Evolutionary conservation across 2,113 vertebrate genomes (phyloP).

Genomic region (Salvelinus sp.): DNA sequence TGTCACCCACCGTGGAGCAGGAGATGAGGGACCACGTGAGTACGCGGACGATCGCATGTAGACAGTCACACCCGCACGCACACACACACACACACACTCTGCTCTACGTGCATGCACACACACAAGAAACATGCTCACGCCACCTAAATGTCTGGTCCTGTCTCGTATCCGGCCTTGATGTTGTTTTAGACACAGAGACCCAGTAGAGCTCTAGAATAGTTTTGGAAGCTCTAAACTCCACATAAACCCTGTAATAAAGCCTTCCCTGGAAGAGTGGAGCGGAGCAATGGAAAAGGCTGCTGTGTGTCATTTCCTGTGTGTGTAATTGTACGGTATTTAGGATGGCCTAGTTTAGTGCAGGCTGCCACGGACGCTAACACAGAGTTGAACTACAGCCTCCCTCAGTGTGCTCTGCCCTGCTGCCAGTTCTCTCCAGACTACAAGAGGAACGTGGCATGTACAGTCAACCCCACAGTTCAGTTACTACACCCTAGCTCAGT

Average conservation of each 20-base stretch:
- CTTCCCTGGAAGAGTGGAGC: slow-evolving; percentile 1
- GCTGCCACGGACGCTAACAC: background rate
- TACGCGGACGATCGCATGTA: slow-evolving; percentile 31
- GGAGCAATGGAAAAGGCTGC: background rate
- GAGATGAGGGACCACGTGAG: slow-evolving; percentile 80
- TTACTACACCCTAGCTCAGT: no score
- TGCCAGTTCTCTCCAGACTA: background rate
- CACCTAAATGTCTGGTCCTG: background rate
- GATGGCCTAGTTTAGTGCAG: slow-evolving; percentile 13
- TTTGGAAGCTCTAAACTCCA: background rate
- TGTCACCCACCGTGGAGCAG: slow-evolving; percentile 85
- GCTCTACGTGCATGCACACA: background rate
- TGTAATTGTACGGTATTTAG: background rate
- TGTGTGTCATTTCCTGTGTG: background rate
- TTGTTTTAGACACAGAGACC: background rate
- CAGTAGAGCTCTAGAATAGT: background rate
- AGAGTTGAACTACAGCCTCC: background rate
- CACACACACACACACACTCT: background rate
- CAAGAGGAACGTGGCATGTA: background rate
- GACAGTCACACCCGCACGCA: background rate
- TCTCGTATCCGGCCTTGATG: background rate
- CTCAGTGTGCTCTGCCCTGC: background rate
- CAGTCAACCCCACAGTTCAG: background rate
- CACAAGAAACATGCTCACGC: background rate
- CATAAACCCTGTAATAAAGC: background rate